Conservation (phyloP, 2,113 vertebrate genomes). For the Dipodomys merriami region DNA sequence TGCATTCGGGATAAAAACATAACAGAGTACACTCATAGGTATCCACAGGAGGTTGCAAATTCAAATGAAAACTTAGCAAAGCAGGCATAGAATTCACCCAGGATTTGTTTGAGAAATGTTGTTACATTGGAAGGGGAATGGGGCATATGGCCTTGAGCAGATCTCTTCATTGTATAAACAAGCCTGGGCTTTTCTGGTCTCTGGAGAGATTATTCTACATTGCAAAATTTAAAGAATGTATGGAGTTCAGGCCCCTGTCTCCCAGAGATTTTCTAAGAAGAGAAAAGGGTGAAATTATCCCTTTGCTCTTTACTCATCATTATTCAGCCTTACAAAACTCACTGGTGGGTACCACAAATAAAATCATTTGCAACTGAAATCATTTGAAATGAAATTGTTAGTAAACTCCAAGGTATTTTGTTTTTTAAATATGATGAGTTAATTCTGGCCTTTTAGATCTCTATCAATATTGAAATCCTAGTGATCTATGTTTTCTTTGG, state of each 20-base stretch:
- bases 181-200: not conserved
- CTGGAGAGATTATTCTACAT: not conserved
- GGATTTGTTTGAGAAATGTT: not conserved
- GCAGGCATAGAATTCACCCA: constrained; percentile 6
- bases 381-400: not conserved
- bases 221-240: not conserved
- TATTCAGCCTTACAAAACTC: constrained; percentile 9
- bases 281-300: not conserved
- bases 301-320: not conserved
- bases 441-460: not conserved
- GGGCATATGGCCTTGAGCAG: constrained; percentile 14
- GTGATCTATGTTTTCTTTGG: not conserved
- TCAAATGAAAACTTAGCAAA: constrained; percentile 34
- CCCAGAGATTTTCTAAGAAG: not conserved
- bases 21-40: not conserved
- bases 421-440: not conserved
- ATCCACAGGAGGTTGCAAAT: not conserved
- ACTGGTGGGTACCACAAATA: not conserved
- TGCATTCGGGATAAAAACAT: not conserved
- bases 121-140: constrained; percentile 18
- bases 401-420: not conserved
- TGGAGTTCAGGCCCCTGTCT: not conserved
- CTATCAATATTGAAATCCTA: not conserved
- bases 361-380: not conserved
- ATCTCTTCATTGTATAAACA: constrained; percentile 23